These are phyloP conservation scores for Stenopsyche tienmushanensis DNA, from an alignment of 1,140 invertebrate species.

Conservation along the genomic window DNA sequence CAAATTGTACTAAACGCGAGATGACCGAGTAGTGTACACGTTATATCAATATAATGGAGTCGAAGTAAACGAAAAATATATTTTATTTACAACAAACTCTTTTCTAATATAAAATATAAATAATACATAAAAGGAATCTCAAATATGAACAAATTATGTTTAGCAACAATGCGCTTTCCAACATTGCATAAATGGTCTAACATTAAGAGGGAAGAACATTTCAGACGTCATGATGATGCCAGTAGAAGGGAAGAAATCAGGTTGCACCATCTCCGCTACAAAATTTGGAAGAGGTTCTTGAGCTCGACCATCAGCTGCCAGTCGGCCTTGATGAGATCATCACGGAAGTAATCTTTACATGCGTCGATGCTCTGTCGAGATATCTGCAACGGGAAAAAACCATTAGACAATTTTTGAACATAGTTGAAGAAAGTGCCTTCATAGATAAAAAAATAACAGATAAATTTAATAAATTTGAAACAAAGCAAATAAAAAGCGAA, in stretches of 20 bases:
- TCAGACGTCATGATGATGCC: slow-evolving; percentile 8
- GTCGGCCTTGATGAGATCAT: slow-evolving; percentile 93
- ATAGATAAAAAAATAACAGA: not conserved
- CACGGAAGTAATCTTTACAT: slow-evolving; percentile 98
- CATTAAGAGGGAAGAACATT: not conserved
- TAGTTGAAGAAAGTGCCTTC: too few relatives aligned
- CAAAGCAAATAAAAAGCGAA: not conserved
- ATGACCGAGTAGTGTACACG: too few relatives aligned
- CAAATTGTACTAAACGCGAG: too few relatives aligned
- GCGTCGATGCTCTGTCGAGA: slow-evolving; percentile 96
- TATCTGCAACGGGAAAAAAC: slow-evolving; percentile 73
- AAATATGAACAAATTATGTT: too few relatives aligned
- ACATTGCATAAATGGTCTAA: too few relatives aligned
- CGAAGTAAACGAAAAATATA: too few relatives aligned
- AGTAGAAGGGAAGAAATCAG: not conserved
- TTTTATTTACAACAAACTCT: too few relatives aligned
- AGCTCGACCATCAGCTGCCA: slow-evolving; percentile 98
- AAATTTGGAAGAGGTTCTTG: slow-evolving; percentile 97
- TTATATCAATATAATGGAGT: too few relatives aligned
- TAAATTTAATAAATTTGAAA: not conserved
- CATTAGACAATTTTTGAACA: too few relatives aligned
- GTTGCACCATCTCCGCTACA: slow-evolving; percentile 61
- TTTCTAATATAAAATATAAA: too few relatives aligned
- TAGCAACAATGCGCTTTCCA: too few relatives aligned
- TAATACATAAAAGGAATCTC: too few relatives aligned